These are phyloP conservation scores for Erinaceus europaeus DNA, from an alignment of 2,113 vertebrate species.

Conservation along the genomic window DNA sequence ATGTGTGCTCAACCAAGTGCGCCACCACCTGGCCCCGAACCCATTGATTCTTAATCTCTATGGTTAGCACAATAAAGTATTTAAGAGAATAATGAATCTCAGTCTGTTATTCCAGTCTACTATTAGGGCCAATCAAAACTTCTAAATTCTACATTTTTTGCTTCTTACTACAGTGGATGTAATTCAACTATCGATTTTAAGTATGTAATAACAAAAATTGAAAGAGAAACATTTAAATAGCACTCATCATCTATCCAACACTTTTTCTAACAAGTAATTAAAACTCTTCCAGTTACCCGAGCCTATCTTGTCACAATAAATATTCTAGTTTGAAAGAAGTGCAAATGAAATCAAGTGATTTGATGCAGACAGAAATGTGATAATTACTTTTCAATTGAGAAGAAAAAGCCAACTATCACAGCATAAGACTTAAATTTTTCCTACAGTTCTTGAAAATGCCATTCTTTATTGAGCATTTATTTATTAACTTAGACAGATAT, in stretches of 20 bases:
- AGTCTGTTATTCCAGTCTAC: background rate
- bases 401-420: no score
- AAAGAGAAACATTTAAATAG: constrained; percentile 38
- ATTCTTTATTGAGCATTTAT: background rate
- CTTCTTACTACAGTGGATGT: background rate
- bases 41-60: no score
- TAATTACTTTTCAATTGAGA: constrained; percentile 15
- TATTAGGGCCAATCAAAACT: background rate
- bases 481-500: no score
- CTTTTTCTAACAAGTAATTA: constrained; percentile 9
- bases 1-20: no score
- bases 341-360: background rate
- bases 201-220: background rate
- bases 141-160: background rate
- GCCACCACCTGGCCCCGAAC: no score
- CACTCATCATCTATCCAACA: background rate
- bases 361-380: background rate
- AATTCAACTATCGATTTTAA: background rate
- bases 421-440: background rate
- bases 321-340: constrained; percentile 19
- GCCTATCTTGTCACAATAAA: background rate
- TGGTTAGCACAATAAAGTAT: background rate
- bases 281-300: background rate
- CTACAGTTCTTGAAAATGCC: background rate
- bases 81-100: background rate